phyloP scores from a whole-genome alignment of 2,113 vertebrate species.

The Triplophysa tibetana region DNA sequence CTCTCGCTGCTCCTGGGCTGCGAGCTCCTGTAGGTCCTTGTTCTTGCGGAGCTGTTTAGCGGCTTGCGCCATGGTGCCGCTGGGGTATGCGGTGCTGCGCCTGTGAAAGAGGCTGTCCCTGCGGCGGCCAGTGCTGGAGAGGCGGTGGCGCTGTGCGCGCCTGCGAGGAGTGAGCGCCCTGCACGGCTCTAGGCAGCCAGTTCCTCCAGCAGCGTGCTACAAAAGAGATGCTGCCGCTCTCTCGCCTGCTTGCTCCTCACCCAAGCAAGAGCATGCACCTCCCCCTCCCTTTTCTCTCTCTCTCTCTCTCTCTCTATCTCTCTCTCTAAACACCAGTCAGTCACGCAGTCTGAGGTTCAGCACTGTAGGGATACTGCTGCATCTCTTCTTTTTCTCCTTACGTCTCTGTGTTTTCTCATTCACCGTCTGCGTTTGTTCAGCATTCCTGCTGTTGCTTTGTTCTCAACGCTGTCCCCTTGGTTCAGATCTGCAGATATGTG shows the following conservation, averaged over 20 bases:
- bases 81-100: slow-evolving; percentile 44
- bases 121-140: slow-evolving; percentile 60
- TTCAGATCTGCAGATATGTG: slow-evolving; percentile 13
- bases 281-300: slow-evolving; percentile 50
- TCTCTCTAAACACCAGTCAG: slow-evolving; percentile 65
- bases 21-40: slow-evolving; percentile 94
- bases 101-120: slow-evolving; percentile 58
- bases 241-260: slow-evolving; percentile 64
- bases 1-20: slow-evolving; percentile 91
- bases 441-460: not conserved
- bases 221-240: slow-evolving; percentile 62
- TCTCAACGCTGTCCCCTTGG: not conserved
- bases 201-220: slow-evolving; percentile 61
- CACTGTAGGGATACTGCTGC: slow-evolving; percentile 68
- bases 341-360: slow-evolving; percentile 69
- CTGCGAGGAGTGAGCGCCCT: slow-evolving; percentile 47
- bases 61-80: slow-evolving; percentile 92
- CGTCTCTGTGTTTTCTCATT: slow-evolving; percentile 21
- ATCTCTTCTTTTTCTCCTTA: slow-evolving; percentile 60
- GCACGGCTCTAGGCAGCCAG: slow-evolving; percentile 59
- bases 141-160: slow-evolving; percentile 42
- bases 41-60: slow-evolving; percentile 98
- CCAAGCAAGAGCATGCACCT: slow-evolving; percentile 67
- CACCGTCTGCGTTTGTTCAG: slow-evolving; percentile 38
- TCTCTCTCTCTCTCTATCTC: slow-evolving; percentile 23